Base-by-base conservation (phyloP, 64 coral and sea anemone species). In the Dendrophyllia cribrosa region DNA sequence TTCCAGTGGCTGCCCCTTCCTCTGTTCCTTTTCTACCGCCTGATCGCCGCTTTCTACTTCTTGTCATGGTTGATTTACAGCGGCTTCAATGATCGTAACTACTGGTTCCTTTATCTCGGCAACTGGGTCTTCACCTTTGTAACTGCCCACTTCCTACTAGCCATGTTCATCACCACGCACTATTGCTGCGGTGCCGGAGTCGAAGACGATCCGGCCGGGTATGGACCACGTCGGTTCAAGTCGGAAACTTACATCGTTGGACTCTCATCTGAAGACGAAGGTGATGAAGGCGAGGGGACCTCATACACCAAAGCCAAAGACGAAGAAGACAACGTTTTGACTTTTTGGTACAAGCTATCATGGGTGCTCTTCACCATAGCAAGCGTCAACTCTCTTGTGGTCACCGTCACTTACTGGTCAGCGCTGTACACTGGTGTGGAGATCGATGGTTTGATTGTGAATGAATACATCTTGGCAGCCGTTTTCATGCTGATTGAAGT, bases 301-400 rank as follows among this genome's bases (percentile, higher is more conserved):
- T 64, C 13, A 10, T 43, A 75, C 15, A 17, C 21, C 14, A 72
- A 58, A 20, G n/a, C n/a, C 68, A n/a, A 80, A 24, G 78, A n/a
- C n/a, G n/a, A 91, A 5, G 83, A 64, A 0, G 64, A 92, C 34
- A 65, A 96, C 55, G 20, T 59, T 4, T 49, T 96, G 16, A 43
- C 14, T 23, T 82, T 66, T 16, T 85, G 55, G 26, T 61, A 89
- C 44, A 96, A 96, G 51, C 9, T 77, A 5, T 79, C 88, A 34
- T 96, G 95, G 95, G 43, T 96, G 17, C 6, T 93, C 12, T 96
- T 85, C 86, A 92, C 86, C 65, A 93, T 96, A 43, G 90, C 90
- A 20, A 92, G 76, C 9, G 91, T 92, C 20, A 91, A 53, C 49
- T 77, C 85, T 0, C 76, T 96, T 45, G 86, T 91, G 23, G 55